A percentile compares a stretch with the other conserved stretches of the same genome.
Conservation (phyloP, 2,797 vertebrate genomes). For the Brachyrhaphis roseni region DNA sequence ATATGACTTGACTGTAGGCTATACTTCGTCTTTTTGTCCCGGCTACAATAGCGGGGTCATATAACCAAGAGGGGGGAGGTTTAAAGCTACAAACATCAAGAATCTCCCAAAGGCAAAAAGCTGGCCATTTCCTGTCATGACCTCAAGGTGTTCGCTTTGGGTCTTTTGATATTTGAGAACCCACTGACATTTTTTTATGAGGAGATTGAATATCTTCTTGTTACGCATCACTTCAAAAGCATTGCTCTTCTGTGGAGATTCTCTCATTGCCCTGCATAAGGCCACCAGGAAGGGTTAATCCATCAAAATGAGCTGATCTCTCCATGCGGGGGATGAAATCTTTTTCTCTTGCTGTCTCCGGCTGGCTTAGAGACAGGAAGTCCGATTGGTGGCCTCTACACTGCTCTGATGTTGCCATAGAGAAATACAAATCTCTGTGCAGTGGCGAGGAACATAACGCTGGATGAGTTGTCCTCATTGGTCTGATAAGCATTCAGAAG, state of each 20-base stretch:
- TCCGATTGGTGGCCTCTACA: conserved; percentile 24
- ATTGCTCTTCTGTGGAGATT: conserved; percentile 43
- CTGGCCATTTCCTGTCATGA: conserved; percentile 60
- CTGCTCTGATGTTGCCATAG: conserved; percentile 60
- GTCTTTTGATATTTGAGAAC: conserved; percentile 70
- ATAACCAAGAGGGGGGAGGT: conserved; percentile 25
- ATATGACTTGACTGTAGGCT: conserved; percentile 56
- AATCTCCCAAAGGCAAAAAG: conserved; percentile 43
- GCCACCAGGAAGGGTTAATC: conserved; percentile 62
- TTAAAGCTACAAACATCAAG: conserved; percentile 46
- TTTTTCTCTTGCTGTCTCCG: conserved; percentile 34
- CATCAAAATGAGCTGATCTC: conserved; percentile 61
- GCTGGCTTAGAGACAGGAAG: conserved; percentile 64
- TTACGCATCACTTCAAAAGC: conserved; percentile 64
- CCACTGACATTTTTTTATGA: conserved; percentile 50
- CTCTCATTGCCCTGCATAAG: conserved; percentile 55
- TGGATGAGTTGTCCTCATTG: conserved; percentile 42
- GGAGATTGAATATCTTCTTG: conserved; percentile 46
- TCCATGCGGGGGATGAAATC: conserved; percentile 54
- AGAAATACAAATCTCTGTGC: conserved; percentile 50
- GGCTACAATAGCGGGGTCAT: conserved; percentile 47
- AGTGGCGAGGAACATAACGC: conserved; percentile 31
- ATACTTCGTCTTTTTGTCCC: conserved; percentile 60
- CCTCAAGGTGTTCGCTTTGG: conserved; percentile 53
- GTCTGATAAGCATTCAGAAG: conserved; percentile 36